These are phyloP conservation scores for Drosophila ezoana DNA, from an alignment of 2,888 invertebrate species.

Conservation along the genomic window DNA sequence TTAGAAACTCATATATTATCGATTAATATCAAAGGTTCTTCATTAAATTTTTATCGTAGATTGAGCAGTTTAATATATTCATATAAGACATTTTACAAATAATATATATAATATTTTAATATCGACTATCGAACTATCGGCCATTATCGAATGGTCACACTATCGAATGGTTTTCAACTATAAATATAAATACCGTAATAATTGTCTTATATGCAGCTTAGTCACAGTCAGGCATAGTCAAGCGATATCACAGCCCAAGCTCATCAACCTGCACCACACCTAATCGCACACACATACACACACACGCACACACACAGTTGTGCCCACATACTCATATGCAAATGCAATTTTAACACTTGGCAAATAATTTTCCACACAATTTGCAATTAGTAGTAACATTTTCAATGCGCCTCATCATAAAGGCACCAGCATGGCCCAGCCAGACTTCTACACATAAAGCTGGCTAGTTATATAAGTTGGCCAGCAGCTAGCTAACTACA, in stretches of 20 bases:
- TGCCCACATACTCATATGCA: conserved; percentile 57
- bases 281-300: conserved; percentile 18
- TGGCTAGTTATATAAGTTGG: conserved; percentile 54
- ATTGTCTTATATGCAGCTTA: background rate
- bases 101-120: too few species aligned
- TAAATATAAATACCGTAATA: background rate
- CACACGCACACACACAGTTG: conserved; percentile 10
- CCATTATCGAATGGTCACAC: too few species aligned
- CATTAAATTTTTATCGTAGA: too few species aligned
- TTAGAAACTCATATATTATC: too few species aligned
- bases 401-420: conserved; percentile 73
- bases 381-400: conserved; percentile 75
- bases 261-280: conserved; percentile 23
- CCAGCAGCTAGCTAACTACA: conserved; percentile 17
- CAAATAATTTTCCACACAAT: conserved; percentile 78
- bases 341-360: conserved; percentile 68
- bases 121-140: too few species aligned
- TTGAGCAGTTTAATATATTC: too few species aligned
- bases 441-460: background rate
- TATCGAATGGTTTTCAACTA: too few species aligned
- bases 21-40: too few species aligned
- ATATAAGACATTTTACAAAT: too few species aligned
- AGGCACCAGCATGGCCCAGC: conserved; percentile 56
- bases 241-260: conserved; percentile 19
- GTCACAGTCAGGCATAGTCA: conserved; percentile 13